A percentile compares a stretch with the other conserved stretches of the same genome.
Evolutionary conservation across 1,140 invertebrate species (phyloP).

Genomic region (Drosophila asahinai): DNA sequence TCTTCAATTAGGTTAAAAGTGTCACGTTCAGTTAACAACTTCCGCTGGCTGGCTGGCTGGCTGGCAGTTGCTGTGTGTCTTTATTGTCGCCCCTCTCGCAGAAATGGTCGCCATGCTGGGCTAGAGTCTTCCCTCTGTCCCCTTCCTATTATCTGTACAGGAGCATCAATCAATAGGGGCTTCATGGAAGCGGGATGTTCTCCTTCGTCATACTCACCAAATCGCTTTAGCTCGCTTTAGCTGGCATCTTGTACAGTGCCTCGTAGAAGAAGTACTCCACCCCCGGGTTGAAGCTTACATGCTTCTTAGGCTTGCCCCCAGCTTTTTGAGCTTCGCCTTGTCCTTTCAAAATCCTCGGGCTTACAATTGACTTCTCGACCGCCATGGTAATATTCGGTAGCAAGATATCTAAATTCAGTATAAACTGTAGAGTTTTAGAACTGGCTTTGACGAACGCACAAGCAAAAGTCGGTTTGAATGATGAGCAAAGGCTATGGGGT

Average conservation of each 20-base stretch:
- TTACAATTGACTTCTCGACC: not conserved
- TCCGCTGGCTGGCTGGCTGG: conserved; percentile 13
- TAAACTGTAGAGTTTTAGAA: not conserved
- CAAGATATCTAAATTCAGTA: not conserved
- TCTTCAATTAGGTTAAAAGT: conserved; percentile 49
- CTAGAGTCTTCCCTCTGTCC: not conserved
- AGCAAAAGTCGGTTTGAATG: not conserved
- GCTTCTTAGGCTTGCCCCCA: conserved; percentile 15
- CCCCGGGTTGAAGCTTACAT: conserved; percentile 45
- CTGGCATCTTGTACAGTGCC: not conserved
- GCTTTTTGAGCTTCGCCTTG: not conserved
- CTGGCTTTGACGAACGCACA: not conserved
- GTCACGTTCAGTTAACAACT: conserved; percentile 46
- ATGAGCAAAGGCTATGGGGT: not conserved
- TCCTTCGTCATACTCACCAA: conserved; percentile 16
- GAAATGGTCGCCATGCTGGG: not conserved
- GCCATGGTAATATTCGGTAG: not conserved
- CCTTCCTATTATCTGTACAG: not conserved
- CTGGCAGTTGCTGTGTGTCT: not conserved
- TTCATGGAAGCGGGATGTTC: not conserved
- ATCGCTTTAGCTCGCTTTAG: not conserved
- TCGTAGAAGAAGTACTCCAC: conserved; percentile 32
- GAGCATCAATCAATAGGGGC: not conserved
- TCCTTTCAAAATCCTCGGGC: no score
- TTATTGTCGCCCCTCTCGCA: not conserved